Conservation (phyloP, 1,140 invertebrate genomes). For the Bombus picipes region DNA sequence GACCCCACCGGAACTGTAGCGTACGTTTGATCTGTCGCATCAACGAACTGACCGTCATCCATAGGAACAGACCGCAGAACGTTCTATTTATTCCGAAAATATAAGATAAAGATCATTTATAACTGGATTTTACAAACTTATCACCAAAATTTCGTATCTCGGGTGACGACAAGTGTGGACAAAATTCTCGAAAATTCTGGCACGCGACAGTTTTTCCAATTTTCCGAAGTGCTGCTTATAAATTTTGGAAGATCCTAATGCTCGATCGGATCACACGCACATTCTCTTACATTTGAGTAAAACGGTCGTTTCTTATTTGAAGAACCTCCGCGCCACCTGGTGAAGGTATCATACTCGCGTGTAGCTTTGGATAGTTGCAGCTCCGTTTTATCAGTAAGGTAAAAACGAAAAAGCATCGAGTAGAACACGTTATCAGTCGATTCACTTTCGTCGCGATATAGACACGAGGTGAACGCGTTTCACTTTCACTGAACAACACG, state of each 20-base stretch:
- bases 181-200: neutral
- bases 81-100: neutral
- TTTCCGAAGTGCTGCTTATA: fast-evolving
- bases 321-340: constrained; percentile 58
- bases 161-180: too few relatives aligned
- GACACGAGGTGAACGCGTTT: neutral
- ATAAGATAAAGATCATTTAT: too few relatives aligned
- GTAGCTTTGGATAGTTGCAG: neutral
- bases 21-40: constrained; percentile 69
- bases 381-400: constrained; percentile 1
- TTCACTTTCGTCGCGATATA: constrained; percentile 16
- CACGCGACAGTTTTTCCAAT: too few relatives aligned
- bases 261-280: neutral
- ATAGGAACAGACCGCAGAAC: neutral
- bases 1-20: constrained; percentile 80
- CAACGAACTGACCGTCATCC: constrained; percentile 7
- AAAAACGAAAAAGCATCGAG: too few relatives aligned
- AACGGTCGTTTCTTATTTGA: neutral
- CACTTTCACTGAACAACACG: constrained; percentile 51
- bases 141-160: neutral
- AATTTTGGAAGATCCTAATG: neutral
- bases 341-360: neutral
- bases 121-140: neutral
- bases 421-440: too few relatives aligned
- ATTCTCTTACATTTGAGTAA: neutral